Evolutionary conservation across 2,797 vertebrate genomes (phyloP).

Genomic region (Lacerta bilineata): DNA sequence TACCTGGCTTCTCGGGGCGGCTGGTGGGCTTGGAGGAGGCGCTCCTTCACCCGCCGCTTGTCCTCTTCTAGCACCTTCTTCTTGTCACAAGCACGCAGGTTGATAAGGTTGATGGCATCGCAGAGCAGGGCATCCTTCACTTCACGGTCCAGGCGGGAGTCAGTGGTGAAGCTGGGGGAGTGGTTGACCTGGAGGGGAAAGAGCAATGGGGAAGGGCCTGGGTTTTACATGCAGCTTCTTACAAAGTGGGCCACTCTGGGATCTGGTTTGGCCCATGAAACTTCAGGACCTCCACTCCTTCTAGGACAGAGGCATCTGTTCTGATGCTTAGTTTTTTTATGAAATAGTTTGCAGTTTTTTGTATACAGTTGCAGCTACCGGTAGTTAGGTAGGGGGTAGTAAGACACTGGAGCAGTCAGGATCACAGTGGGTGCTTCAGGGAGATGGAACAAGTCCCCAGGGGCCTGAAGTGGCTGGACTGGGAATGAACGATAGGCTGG

Average conservation of each 20-base stretch:
- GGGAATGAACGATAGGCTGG: too few relatives aligned
- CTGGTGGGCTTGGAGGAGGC: constrained; percentile 75
- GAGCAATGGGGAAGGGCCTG: not conserved
- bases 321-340: not conserved
- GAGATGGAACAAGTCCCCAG: too few relatives aligned
- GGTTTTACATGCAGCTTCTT: not conserved
- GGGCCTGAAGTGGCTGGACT: not conserved
- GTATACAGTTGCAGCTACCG: not conserved
- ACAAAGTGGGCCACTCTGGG: not conserved
- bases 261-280: not conserved
- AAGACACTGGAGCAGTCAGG: not conserved
- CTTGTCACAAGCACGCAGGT: constrained; percentile 77
- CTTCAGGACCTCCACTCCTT: not conserved
- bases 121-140: constrained; percentile 83
- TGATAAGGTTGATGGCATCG: constrained; percentile 81
- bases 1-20: constrained; percentile 73
- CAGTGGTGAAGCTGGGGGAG: constrained; percentile 84
- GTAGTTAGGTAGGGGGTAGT: too few relatives aligned
- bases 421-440: not conserved
- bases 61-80: constrained; percentile 82
- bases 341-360: not conserved
- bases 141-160: constrained; percentile 80
- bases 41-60: constrained; percentile 77
- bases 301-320: not conserved
- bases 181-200: constrained; percentile 81